Conservation (phyloP, 30 jellyfish, hydroid and myxozoan species). For the Turritopsis rubra region DNA sequence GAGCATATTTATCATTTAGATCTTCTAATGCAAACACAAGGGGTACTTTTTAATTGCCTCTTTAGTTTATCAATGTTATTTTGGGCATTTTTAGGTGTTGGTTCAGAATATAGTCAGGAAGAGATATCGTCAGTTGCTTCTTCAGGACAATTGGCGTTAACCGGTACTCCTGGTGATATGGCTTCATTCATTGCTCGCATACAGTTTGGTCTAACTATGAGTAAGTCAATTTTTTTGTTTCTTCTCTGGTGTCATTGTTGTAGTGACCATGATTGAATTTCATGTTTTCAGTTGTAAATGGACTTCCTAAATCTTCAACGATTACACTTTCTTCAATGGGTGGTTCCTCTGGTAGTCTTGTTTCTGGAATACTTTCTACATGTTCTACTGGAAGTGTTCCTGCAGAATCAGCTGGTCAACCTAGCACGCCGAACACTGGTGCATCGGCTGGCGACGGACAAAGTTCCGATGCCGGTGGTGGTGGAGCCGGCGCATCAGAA, state of each 20-base stretch:
- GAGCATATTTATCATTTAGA: too few relatives aligned
- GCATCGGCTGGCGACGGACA: slow-evolving; percentile 53
- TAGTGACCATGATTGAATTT: neutral
- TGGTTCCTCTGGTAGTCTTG: slow-evolving; percentile 46
- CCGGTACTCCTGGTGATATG: slow-evolving; percentile 77
- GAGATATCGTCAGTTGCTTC: slow-evolving; percentile 67
- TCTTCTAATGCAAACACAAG: too few relatives aligned
- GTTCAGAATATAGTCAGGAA: slow-evolving; percentile 87
- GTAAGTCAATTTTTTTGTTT: slow-evolving; percentile 57
- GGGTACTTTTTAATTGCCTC: too few relatives aligned
- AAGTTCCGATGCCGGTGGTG: slow-evolving; percentile 49
- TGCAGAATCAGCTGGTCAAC: slow-evolving; percentile 80
- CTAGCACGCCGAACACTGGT: slow-evolving; percentile 46
- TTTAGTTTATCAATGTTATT: too few relatives aligned
- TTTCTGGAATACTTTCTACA: slow-evolving; percentile 50
- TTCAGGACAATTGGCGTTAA: slow-evolving; percentile 82
- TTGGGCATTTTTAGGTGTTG: slow-evolving; percentile 87
- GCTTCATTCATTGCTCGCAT: slow-evolving; percentile 75
- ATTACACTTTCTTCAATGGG: slow-evolving; percentile 66
- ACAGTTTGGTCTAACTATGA: slow-evolving; percentile 56
- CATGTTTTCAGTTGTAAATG: slow-evolving; percentile 72
- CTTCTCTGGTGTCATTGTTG: neutral
- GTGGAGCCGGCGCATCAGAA: slow-evolving; percentile 41
- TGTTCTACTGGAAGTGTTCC: slow-evolving; percentile 90
- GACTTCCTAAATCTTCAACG: slow-evolving; percentile 56